phyloP scores from a whole-genome alignment of 2,113 vertebrate species.

The Gulo gulo region DNA sequence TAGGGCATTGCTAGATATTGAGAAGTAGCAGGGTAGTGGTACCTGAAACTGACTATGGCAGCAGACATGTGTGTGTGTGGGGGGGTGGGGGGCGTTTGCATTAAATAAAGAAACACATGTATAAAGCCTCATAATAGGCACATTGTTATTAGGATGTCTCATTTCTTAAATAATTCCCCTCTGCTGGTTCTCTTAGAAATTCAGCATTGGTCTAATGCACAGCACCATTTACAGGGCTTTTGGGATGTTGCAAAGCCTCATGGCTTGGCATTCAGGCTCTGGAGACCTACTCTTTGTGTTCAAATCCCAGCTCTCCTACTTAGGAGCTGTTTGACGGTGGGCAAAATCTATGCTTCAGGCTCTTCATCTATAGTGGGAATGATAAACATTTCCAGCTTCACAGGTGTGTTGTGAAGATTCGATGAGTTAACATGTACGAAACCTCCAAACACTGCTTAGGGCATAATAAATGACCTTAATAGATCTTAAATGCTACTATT shows the following conservation, averaged over 20 bases:
- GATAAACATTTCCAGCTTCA: not conserved
- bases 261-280: not conserved
- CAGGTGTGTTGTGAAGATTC: not conserved
- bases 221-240: conserved; percentile 8
- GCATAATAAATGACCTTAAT: conserved; percentile 32
- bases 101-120: not conserved
- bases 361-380: conserved; percentile 47
- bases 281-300: not conserved
- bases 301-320: conserved; percentile 12
- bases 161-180: conserved; percentile 26
- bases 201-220: not conserved
- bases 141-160: not conserved
- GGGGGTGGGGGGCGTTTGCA: not conserved
- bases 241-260: not conserved
- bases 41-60: not conserved
- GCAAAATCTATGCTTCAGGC: not conserved
- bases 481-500: not conserved
- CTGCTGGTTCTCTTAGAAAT: not conserved
- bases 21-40: not conserved
- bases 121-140: not conserved
- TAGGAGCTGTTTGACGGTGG: not conserved
- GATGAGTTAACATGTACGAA: conserved; percentile 8
- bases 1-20: not conserved
- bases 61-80: not conserved
- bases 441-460: not conserved